These are phyloP conservation scores for Chymomyza costata DNA, from an alignment of 1,140 invertebrate genomes.

Conservation along the genomic window DNA sequence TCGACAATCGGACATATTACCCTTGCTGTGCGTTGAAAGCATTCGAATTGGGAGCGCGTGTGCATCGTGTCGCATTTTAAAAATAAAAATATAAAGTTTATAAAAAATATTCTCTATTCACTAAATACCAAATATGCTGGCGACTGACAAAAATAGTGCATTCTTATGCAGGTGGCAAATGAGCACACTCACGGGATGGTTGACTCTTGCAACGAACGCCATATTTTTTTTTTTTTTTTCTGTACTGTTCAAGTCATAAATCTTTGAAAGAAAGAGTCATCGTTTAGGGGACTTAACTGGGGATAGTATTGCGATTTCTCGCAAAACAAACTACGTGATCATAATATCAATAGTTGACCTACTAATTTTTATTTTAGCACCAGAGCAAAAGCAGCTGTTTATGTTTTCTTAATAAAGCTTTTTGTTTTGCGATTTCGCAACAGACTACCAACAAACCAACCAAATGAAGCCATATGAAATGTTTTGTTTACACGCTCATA, in stretches of 20 bases:
- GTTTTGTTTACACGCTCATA: no score
- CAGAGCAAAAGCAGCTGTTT: slow-evolving; percentile 17
- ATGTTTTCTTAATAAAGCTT: slow-evolving; percentile 19
- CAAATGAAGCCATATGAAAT: slow-evolving; percentile 4
- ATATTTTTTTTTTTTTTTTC: no score
- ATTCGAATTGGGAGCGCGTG: slow-evolving; percentile 57
- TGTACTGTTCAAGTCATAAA: slow-evolving; percentile 39
- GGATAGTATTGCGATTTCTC: slow-evolving; percentile 53
- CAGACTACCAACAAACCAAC: slow-evolving; percentile 11
- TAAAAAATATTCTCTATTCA: no score
- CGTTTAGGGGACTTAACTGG: no score
- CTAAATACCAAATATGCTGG: no score
- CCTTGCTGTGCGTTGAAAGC: slow-evolving; percentile 43
- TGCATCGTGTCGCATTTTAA: slow-evolving; percentile 42
- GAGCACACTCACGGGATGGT: slow-evolving; percentile 54
- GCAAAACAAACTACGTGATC: slow-evolving; percentile 58
- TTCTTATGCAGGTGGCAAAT: slow-evolving; percentile 64
- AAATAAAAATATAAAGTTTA: no score
- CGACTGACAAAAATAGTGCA: slow-evolving; percentile 51
- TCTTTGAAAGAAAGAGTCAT: slow-evolving; percentile 22
- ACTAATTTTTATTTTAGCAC: no score
- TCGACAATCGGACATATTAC: slow-evolving; percentile 20
- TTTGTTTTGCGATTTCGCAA: no score
- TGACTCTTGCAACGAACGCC: slow-evolving; percentile 32
- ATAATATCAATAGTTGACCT: slow-evolving; percentile 69